Evolutionary conservation across 2,797 vertebrate genomes (phyloP).

Genomic region (Sebastes glaucus): DNA sequence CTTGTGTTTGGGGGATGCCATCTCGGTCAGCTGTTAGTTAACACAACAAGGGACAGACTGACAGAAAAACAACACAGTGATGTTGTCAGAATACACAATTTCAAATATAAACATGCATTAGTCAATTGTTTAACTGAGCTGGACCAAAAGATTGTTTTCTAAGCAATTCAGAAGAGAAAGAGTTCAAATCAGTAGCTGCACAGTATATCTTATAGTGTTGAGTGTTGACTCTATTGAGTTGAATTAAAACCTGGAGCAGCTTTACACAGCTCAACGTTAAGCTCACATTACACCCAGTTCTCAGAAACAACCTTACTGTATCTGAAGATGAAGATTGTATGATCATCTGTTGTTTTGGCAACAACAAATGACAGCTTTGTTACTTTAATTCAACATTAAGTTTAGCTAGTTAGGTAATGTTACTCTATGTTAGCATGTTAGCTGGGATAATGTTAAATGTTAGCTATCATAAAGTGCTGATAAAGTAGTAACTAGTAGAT

Average conservation of each 20-base stretch:
- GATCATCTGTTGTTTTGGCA: neutral
- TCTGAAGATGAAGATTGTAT: too few relatives aligned
- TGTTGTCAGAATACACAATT: neutral
- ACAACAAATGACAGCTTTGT: neutral
- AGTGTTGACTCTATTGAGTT: neutral
- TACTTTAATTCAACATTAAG: too few relatives aligned
- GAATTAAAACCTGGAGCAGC: neutral
- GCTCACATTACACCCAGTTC: neutral
- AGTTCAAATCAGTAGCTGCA: neutral
- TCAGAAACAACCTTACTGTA: neutral
- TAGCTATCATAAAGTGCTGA: neutral
- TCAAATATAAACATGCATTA: slow-evolving; percentile 8
- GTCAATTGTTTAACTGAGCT: neutral
- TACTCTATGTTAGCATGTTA: too few relatives aligned
- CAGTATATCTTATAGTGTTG: neutral
- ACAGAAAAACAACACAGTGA: neutral
- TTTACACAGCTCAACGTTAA: neutral
- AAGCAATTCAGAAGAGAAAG: neutral
- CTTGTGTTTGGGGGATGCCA: slow-evolving; percentile 50
- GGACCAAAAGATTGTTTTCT: neutral
- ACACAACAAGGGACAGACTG: neutral
- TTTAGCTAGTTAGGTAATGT: neutral
- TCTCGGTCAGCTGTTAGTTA: slow-evolving; percentile 12
- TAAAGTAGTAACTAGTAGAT: neutral
- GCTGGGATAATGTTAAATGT: too few relatives aligned